A percentile compares a stretch with the other conserved stretches of the same genome.
These are phyloP conservation scores for Phengaris arion DNA, from an alignment of 2,888 invertebrate species.

Conservation along the genomic window DNA sequence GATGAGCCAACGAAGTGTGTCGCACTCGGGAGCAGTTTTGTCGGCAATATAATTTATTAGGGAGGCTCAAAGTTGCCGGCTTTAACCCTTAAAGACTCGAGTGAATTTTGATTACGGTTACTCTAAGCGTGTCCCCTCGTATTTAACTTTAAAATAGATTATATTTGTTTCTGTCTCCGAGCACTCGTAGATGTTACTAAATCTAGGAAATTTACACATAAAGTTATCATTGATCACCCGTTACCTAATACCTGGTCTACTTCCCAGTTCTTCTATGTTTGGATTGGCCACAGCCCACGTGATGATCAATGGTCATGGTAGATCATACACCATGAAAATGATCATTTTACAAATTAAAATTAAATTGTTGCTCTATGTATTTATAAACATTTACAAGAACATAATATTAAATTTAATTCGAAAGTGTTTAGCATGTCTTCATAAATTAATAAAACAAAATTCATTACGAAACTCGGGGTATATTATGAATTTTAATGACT, in stretches of 20 bases:
- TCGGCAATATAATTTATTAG: slow-evolving; percentile 79
- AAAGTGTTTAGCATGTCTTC: not conserved
- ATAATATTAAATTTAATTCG: not conserved
- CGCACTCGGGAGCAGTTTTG: slow-evolving; percentile 77
- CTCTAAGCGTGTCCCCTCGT: slow-evolving; percentile 70
- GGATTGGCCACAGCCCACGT: too few species aligned
- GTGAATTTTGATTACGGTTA: slow-evolving; percentile 76
- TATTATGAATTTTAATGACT: slow-evolving; percentile 1
- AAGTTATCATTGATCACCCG: not conserved
- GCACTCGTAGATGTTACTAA: not conserved
- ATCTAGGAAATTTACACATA: not conserved
- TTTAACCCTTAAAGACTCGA: slow-evolving; percentile 77
- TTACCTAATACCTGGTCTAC: too few species aligned
- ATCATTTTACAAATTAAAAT: not conserved
- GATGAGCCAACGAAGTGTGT: slow-evolving; percentile 78
- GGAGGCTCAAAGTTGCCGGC: slow-evolving; percentile 74
- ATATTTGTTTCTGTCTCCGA: slow-evolving; percentile 38
- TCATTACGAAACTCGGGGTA: not conserved
- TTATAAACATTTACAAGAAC: not conserved
- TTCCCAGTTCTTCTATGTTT: too few species aligned
- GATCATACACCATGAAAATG: too few species aligned
- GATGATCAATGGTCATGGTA: too few species aligned
- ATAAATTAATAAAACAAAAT: slow-evolving; percentile 6
- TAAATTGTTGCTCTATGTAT: not conserved
- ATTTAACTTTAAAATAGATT: slow-evolving; percentile 68